Evolutionary conservation across 1,140 invertebrate species (phyloP).

Genomic region (Drosophila simulans): DNA sequence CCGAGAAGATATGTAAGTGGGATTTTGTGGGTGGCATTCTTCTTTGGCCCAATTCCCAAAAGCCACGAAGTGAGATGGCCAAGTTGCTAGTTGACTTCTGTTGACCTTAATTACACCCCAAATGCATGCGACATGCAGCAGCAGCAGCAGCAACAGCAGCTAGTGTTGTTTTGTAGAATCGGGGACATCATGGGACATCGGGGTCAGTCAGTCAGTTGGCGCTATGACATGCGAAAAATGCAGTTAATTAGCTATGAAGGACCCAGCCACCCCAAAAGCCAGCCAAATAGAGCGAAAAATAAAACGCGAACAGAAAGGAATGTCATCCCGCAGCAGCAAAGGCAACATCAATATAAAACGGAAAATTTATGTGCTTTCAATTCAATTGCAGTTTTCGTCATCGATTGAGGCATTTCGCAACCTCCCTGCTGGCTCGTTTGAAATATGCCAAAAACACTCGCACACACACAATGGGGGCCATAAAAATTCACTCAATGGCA

Average conservation of each 20-base stretch:
- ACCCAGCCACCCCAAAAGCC: slow-evolving; percentile 21
- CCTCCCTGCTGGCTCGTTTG: slow-evolving; percentile 44
- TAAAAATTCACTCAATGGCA: slow-evolving; percentile 76
- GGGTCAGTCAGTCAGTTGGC: slow-evolving; percentile 33
- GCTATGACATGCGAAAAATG: slow-evolving; percentile 70
- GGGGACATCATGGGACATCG: slow-evolving; percentile 39
- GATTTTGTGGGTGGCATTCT: slow-evolving; percentile 26
- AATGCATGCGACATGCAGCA: slow-evolving; percentile 64
- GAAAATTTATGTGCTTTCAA: slow-evolving; percentile 71
- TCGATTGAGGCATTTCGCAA: slow-evolving; percentile 35
- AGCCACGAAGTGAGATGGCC: slow-evolving; percentile 15
- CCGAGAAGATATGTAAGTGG: slow-evolving; percentile 7
- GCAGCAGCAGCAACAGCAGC: not conserved
- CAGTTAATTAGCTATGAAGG: slow-evolving; percentile 77
- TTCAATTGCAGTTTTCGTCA: slow-evolving; percentile 65
- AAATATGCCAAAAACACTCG: slow-evolving; percentile 69
- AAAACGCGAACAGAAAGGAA: slow-evolving; percentile 1
- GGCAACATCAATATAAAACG: slow-evolving; percentile 15
- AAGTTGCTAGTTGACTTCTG: slow-evolving; percentile 72
- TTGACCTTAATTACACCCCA: slow-evolving; percentile 73
- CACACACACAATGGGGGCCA: slow-evolving; percentile 50
- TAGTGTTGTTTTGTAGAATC: slow-evolving; percentile 28
- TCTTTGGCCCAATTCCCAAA: slow-evolving; percentile 53
- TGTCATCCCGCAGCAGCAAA: slow-evolving; percentile 1
- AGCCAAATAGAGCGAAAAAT: slow-evolving; percentile 46